Conservation (phyloP, 2,888 invertebrate species). For the Spisula solida region DNA sequence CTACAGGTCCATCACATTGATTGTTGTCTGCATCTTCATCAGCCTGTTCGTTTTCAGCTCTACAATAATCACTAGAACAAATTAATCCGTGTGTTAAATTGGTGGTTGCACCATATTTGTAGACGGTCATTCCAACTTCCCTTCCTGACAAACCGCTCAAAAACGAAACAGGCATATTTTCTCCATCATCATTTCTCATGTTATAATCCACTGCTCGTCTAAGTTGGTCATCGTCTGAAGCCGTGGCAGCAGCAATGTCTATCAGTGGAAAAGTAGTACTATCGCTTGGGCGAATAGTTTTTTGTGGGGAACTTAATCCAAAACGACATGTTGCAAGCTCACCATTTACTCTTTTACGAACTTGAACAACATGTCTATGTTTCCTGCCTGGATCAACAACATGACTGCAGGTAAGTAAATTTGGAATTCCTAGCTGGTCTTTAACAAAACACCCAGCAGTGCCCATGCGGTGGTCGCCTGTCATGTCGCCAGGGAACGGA, state of each 20-base stretch:
- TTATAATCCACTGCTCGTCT: background rate
- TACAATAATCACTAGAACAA: background rate
- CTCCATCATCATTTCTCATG: background rate
- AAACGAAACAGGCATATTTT: background rate
- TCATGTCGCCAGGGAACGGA: background rate
- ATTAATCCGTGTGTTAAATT: background rate
- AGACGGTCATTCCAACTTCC: background rate
- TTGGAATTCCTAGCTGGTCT: background rate
- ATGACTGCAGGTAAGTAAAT: background rate
- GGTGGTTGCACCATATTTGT: background rate
- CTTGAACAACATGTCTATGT: background rate
- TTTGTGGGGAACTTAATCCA: background rate
- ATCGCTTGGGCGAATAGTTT: background rate
- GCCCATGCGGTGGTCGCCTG: background rate
- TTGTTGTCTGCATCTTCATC: background rate
- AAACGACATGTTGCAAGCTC: background rate
- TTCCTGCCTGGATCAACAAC: background rate
- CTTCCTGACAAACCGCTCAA: background rate
- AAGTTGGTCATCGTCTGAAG: background rate
- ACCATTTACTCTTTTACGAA: background rate
- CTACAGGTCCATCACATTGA: background rate
- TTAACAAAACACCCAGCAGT: background rate
- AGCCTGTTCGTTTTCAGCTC: background rate
- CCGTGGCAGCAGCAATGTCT: background rate
- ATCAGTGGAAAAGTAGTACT: background rate